Evolutionary conservation across 2,797 vertebrate species (phyloP).

Genomic region (Onychomys leucogaster): DNA sequence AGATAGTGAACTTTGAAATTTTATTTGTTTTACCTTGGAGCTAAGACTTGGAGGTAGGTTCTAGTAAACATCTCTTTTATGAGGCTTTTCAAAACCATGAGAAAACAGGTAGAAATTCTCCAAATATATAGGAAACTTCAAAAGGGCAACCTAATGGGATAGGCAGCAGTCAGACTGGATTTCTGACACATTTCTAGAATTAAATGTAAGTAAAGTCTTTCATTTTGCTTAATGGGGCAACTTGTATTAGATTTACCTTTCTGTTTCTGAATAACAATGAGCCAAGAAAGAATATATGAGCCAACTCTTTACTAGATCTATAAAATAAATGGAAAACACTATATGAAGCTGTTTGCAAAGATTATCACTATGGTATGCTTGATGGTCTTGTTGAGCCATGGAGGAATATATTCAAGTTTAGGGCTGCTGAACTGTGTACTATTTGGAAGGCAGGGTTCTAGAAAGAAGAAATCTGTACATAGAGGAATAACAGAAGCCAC

Average conservation of each 20-base stretch:
- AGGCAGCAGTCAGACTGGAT: neutral
- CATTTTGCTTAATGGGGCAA: neutral
- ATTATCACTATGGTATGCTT: neutral
- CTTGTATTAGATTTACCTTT: neutral
- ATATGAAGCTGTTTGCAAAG: neutral
- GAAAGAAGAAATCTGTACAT: neutral
- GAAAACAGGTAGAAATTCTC: neutral
- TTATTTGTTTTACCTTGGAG: slow-evolving; percentile 42
- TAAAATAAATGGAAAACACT: neutral
- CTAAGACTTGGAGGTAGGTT: slow-evolving; percentile 15
- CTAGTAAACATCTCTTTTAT: neutral
- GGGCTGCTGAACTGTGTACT: neutral
- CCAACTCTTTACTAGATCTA: neutral
- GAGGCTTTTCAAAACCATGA: neutral
- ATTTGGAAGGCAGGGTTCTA: neutral
- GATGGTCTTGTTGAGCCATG: neutral
- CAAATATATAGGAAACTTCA: neutral
- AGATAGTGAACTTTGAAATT: slow-evolving; percentile 5
- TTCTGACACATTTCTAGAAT: neutral
- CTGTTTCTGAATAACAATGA: neutral
- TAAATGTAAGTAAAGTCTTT: neutral
- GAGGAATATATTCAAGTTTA: neutral
- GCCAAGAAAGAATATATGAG: neutral
- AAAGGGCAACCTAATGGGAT: neutral
- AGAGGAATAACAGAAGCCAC: neutral